A percentile compares a stretch with the other conserved stretches of the same genome.
Evolutionary conservation across 1,140 invertebrate genomes (phyloP).

Genomic region (Acromyrmex charruanus): DNA sequence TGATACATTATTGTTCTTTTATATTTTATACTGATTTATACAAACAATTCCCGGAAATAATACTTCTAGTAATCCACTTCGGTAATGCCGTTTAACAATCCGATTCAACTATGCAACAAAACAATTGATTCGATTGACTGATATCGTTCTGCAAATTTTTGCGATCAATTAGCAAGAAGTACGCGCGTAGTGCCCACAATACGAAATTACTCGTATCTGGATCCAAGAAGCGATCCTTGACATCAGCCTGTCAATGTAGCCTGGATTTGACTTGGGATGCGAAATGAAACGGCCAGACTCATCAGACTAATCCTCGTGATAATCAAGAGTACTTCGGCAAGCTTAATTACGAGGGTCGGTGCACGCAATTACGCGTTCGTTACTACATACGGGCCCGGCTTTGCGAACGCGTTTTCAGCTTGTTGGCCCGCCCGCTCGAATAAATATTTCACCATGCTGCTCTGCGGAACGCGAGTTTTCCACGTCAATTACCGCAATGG

Average conservation of each 20-base stretch:
- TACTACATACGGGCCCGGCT: constrained; percentile 15
- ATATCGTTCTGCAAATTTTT: not conserved
- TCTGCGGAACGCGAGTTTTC: constrained; percentile 58
- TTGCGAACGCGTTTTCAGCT: constrained; percentile 49
- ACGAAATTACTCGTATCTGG: constrained; percentile 6
- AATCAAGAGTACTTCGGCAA: constrained; percentile 51
- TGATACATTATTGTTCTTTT: not conserved
- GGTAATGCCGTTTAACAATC: constrained; percentile 16
- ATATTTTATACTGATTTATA: not conserved
- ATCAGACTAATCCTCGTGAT: constrained; percentile 59
- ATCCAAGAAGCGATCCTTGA: not conserved
- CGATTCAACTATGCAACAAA: not conserved
- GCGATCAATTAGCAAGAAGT: constrained; percentile 20
- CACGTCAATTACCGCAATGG: constrained; percentile 56
- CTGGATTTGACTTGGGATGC: constrained; percentile 28
- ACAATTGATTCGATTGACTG: not conserved
- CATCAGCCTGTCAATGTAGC: constrained; percentile 2
- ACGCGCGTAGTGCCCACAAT: not conserved
- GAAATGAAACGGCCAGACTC: constrained; percentile 51
- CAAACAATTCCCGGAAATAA: constrained; percentile 1
- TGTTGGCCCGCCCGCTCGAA: constrained; percentile 39
- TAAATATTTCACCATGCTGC: constrained; percentile 42
- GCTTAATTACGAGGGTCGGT: constrained; percentile 65
- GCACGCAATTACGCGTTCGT: constrained; percentile 49
- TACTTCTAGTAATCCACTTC: constrained; percentile 1